phyloP scores from a whole-genome alignment of 1,140 invertebrate species.

The Danaus plexippus region DNA sequence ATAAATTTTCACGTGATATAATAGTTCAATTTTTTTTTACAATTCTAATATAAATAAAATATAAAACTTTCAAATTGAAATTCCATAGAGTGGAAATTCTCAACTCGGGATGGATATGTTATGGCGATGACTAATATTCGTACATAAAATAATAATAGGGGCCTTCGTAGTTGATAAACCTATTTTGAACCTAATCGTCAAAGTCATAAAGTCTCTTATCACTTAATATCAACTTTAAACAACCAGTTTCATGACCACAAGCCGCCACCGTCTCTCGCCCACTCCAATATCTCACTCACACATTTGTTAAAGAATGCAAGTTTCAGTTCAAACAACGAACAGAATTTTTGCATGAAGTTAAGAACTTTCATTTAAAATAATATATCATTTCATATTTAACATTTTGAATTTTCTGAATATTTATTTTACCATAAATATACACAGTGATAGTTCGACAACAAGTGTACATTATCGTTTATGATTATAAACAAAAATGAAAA shows the following conservation, averaged over 20 bases:
- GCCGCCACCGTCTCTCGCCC: slow-evolving; percentile 33
- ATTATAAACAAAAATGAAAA: too few species aligned
- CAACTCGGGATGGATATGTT: slow-evolving; percentile 15
- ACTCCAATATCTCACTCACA: slow-evolving; percentile 31
- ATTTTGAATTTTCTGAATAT: too few species aligned
- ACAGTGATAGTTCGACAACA: too few species aligned
- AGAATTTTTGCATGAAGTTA: slow-evolving; percentile 17
- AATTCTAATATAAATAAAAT: too few species aligned
- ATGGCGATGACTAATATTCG: slow-evolving; percentile 42
- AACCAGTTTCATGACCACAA: slow-evolving; percentile 58
- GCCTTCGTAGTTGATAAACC: slow-evolving; percentile 15
- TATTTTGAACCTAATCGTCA: slow-evolving; percentile 32
- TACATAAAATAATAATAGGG: slow-evolving; percentile 33
- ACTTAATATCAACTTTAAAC: slow-evolving; percentile 15
- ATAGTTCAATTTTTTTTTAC: background rate
- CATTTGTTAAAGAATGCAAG: slow-evolving; percentile 36
- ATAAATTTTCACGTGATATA: background rate
- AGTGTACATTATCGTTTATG: too few species aligned
- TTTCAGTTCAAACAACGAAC: slow-evolving; percentile 45
- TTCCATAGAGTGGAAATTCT: slow-evolving; percentile 1
- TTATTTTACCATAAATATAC: too few species aligned
- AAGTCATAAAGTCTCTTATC: slow-evolving; percentile 35
- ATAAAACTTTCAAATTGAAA: background rate
- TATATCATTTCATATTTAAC: too few species aligned
- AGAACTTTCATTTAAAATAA: too few species aligned